phyloP scores from a whole-genome alignment of 2,888 invertebrate genomes.

The Pandemis cinnamomeana region DNA sequence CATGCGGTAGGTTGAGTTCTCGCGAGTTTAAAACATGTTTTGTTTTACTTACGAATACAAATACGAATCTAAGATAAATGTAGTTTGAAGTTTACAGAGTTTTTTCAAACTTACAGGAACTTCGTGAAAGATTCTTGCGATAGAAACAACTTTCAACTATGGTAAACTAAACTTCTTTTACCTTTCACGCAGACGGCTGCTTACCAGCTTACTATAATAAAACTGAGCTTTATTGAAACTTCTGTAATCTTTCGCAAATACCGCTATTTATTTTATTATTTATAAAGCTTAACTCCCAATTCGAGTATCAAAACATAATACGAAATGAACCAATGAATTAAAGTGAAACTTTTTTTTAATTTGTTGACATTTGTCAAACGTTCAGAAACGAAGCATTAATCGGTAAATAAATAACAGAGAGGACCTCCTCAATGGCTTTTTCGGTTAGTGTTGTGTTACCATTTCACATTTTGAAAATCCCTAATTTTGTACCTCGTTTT shows the following conservation, averaged over 20 bases:
- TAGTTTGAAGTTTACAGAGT: neutral
- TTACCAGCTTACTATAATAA: no score
- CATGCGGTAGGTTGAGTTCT: slow-evolving; percentile 19
- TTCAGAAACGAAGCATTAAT: neutral
- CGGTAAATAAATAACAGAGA: no score
- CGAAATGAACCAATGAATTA: no score
- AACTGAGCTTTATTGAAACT: neutral
- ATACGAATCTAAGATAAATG: neutral
- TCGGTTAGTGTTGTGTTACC: no score
- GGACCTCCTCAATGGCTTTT: no score
- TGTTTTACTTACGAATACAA: slow-evolving; percentile 1
- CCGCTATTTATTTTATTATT: neutral
- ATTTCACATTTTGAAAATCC: neutral
- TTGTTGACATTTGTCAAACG: neutral
- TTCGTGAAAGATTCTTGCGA: neutral
- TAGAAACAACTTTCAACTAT: neutral
- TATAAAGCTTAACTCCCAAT: neutral
- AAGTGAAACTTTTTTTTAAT: no score
- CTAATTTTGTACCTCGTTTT: no score
- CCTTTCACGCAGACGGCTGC: no score
- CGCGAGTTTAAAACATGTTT: neutral
- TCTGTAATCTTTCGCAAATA: neutral
- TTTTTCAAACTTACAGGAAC: neutral
- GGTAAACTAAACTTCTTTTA: neutral
- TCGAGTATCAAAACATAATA: neutral